Conservation (phyloP, 2,113 vertebrate genomes). For the Rhynchopsitta pachyrhyncha region DNA sequence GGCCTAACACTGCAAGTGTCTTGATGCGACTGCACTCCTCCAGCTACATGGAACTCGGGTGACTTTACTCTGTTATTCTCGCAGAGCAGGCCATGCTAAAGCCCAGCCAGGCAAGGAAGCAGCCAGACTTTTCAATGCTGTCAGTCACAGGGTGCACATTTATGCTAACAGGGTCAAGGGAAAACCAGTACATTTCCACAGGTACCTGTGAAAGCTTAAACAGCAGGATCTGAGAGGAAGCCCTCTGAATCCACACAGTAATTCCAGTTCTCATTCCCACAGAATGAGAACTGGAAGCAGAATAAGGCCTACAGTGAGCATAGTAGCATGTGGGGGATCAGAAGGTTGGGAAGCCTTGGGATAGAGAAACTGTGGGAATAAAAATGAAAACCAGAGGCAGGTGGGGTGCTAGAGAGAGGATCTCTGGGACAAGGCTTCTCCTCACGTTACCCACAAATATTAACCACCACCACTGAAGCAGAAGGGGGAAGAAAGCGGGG, state of each 20-base stretch:
- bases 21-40: neutral
- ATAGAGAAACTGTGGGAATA: neutral
- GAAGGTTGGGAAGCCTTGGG: neutral
- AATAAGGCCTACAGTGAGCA: neutral
- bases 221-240: neutral
- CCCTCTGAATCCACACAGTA: too few relatives aligned
- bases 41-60: rapidly evolving
- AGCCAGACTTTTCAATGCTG: neutral
- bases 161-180: neutral
- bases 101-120: neutral
- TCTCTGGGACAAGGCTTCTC: neutral
- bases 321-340: rapidly evolving
- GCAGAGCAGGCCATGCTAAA: rapidly evolving
- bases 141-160: neutral
- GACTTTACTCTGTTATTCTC: neutral
- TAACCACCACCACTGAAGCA: neutral
- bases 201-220: neutral
- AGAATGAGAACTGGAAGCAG: neutral
- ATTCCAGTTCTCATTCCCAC: neutral
- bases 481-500: neutral
- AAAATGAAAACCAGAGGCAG: neutral
- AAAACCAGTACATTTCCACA: neutral
- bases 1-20: neutral
- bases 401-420: neutral
- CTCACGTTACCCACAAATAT: rapidly evolving